Evolutionary conservation across 2,113 vertebrate species (phyloP).

Genomic region (Syrmaticus mikado): DNA sequence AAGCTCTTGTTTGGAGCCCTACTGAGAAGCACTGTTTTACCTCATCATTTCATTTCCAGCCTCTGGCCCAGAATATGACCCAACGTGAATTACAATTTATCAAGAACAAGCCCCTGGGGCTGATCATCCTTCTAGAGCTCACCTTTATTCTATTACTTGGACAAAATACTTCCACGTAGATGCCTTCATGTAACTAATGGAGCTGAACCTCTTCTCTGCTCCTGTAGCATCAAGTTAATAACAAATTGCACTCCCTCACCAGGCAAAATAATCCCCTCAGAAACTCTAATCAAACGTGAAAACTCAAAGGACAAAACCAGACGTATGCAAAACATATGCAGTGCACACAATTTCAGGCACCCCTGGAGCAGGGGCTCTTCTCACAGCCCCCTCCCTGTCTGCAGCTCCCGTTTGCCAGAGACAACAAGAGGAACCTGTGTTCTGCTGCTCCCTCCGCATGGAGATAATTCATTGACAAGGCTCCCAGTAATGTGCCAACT

Average conservation of each 20-base stretch:
- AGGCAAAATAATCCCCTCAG: neutral
- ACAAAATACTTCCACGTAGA: neutral
- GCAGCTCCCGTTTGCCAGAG: conserved; percentile 18
- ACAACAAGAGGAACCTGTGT: conserved; percentile 53
- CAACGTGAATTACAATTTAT: neutral
- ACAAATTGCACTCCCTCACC: neutral
- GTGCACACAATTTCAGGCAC: neutral
- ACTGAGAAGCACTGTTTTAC: neutral
- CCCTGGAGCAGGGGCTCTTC: neutral
- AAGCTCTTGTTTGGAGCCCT: neutral
- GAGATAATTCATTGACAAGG: conserved; percentile 74
- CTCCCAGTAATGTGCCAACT: conserved; percentile 70
- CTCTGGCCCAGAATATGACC: neutral
- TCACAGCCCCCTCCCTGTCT: neutral
- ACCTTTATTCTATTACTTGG: neutral
- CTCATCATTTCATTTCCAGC: neutral
- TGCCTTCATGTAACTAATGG: neutral
- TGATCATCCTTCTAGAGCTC: neutral
- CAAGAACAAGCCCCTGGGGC: neutral
- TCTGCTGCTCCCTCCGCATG: conserved; percentile 54
- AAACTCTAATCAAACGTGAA: neutral
- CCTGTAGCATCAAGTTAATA: neutral
- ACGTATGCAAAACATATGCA: neutral
- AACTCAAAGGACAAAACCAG: neutral
- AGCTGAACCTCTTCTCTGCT: neutral